Conservation (phyloP, 2,888 invertebrate species). For the Tenodera sinensis region DNA sequence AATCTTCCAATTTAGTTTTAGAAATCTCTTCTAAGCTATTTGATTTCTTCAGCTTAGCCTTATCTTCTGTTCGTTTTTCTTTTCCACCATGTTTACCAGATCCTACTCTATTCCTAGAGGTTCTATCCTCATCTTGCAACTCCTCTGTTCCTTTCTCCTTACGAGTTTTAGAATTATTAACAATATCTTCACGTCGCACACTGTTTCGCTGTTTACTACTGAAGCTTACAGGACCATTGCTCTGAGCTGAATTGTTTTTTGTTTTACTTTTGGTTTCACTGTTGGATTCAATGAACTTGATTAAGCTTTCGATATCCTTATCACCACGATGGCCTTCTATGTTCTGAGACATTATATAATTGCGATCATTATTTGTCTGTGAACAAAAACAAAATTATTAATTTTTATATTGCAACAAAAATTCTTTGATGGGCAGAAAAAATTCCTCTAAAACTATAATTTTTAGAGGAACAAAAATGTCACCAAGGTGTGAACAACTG, state of each 20-base stretch:
- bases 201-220: conserved; percentile 19
- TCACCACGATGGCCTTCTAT: conserved; percentile 77
- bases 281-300: conserved; percentile 71
- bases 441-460: too few species aligned
- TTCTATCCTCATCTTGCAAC: conserved; percentile 37
- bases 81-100: conserved; percentile 35
- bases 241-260: conserved; percentile 38
- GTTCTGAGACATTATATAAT: conserved; percentile 46
- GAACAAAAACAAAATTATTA: conserved; percentile 22
- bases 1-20: conserved; percentile 68
- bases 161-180: conserved; percentile 16
- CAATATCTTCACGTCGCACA: conserved; percentile 12
- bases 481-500: too few species aligned
- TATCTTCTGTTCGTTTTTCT: conserved; percentile 44
- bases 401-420: neutral
- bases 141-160: conserved; percentile 47
- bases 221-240: conserved; percentile 34
- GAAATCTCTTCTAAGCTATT: conserved; percentile 80
- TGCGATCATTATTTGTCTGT: conserved; percentile 36
- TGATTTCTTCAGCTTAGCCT: conserved; percentile 60
- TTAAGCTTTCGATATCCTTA: conserved; percentile 70
- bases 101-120: neutral
- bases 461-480: too few species aligned
- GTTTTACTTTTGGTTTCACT: conserved; percentile 42
- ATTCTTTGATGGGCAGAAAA: too few species aligned